Evolutionary conservation across 1,140 invertebrate species (phyloP).

Genomic region (Carposina sasakii): DNA sequence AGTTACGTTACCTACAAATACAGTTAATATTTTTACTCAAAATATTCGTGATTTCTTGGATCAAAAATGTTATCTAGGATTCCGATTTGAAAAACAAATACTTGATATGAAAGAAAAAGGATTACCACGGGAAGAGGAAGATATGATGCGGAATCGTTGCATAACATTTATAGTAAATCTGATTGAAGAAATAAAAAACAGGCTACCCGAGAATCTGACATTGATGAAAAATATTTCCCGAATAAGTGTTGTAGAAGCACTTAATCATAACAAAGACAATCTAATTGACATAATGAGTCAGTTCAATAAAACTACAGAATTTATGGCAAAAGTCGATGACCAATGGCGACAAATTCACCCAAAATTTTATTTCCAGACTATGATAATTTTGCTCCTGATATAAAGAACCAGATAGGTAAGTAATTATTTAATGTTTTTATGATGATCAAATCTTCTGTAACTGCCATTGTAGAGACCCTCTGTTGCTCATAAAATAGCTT

Average conservation of each 20-base stretch:
- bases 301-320: conserved; percentile 3
- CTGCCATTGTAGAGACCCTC: no score
- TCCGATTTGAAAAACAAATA: conserved; percentile 4
- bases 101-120: not conserved
- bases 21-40: conserved; percentile 5
- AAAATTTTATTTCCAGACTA: no score
- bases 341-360: conserved; percentile 3
- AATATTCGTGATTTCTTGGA: conserved; percentile 4
- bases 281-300: not conserved
- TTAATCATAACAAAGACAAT: conserved; percentile 1
- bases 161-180: conserved; percentile 1
- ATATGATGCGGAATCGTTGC: not conserved
- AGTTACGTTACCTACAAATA: not conserved
- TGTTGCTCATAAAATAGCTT: no score
- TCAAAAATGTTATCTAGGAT: conserved; percentile 6
- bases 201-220: conserved; percentile 2
- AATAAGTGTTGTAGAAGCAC: conserved; percentile 7
- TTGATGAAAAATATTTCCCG: conserved; percentile 2
- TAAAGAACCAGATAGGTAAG: no score
- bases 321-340: conserved; percentile 2
- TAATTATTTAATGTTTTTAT: no score
- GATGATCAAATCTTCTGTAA: no score
- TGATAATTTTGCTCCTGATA: no score
- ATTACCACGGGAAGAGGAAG: conserved; percentile 4
- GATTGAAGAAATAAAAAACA: conserved; percentile 8